Evolutionary conservation across 2,888 invertebrate species (phyloP), one percentile per base, ranked within the genome.

Genomic region (Eueremaeus valkanovi): DNA sequence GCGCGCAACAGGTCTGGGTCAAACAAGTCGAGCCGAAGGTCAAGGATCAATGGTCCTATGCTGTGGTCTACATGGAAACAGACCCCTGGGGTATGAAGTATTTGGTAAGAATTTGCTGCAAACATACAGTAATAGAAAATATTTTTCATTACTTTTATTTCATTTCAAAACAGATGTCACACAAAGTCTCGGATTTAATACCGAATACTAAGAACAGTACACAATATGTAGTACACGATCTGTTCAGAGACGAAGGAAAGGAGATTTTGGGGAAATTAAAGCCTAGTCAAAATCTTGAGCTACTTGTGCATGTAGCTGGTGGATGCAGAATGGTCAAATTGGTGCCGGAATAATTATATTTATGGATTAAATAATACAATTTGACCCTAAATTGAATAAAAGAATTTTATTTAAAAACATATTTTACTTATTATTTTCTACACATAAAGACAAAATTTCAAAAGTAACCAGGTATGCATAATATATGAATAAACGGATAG

Each of bases 181-280:
- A 74, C 40, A 68, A 74, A 55, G 24, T 74, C n/a, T 73, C 73
- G 45, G n/a, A 21, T 16, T 11, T 73, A 11, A 73, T 73, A 55
- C 49, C 73, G 1, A 24, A 73, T 16, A 27, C 49, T 1, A 73
- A 73, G n/a, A 21, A 51, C 24, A 49, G 51, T 3, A 58, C 49
- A 24, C 11, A 45, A 33, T 73, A 49, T 73, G 51, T 21, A 27
- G 66, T 74, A 1, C 36, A 74, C 58, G 66, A 74, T 24, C n/a
- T 74, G 16, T 74, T 63, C n/a, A 6, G 2, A 11, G 33, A 61
- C 9, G 58, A 58, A 27, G 58, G 27, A 3, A 24, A 45, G 16
- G 31, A 42, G 18, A n/a, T 72, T 42, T 21, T 73, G 9, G 45
- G 29, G 8, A 49, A 3, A 24, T 24, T 74, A 1, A 45, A 27